Conservation (phyloP, 37 sponge, comb jelly and placozoan species). For the Ianthella basta region DNA sequence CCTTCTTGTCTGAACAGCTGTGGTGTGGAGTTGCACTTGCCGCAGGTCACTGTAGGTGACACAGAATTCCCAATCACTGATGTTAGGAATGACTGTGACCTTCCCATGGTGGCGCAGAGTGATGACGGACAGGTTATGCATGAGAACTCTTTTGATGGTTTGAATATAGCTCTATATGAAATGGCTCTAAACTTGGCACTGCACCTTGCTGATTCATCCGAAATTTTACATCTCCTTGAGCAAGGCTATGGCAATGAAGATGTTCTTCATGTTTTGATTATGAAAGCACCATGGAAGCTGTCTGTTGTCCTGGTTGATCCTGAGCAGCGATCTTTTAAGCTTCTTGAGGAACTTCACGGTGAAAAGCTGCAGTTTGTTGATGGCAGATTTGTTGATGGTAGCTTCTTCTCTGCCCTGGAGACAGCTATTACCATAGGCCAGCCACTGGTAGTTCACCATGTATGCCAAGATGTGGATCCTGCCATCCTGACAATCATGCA, state of each 20-base stretch:
- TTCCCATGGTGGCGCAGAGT: background rate
- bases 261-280: background rate
- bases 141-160: background rate
- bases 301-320: constrained; percentile 20
- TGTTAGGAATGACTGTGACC: no score
- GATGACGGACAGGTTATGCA: background rate
- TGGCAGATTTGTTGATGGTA: background rate
- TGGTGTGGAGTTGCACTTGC: constrained; percentile 16
- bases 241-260: background rate
- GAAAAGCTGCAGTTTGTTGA: background rate
- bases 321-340: background rate
- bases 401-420: background rate
- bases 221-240: background rate
- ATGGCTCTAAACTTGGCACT: background rate
- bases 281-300: background rate
- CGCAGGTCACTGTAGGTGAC: background rate
- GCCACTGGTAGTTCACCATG: constrained; percentile 1
- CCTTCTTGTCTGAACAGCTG: background rate
- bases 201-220: background rate
- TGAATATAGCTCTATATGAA: background rate
- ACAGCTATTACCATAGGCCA: constrained; percentile 6
- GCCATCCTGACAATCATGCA: background rate
- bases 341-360: background rate
- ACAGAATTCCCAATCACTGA: background rate
- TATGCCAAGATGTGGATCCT: background rate